Evolutionary conservation across 2,888 invertebrate species (phyloP), one percentile per base, ranked within the genome.

Genomic region (Caenorhabditis zanzibari): DNA sequence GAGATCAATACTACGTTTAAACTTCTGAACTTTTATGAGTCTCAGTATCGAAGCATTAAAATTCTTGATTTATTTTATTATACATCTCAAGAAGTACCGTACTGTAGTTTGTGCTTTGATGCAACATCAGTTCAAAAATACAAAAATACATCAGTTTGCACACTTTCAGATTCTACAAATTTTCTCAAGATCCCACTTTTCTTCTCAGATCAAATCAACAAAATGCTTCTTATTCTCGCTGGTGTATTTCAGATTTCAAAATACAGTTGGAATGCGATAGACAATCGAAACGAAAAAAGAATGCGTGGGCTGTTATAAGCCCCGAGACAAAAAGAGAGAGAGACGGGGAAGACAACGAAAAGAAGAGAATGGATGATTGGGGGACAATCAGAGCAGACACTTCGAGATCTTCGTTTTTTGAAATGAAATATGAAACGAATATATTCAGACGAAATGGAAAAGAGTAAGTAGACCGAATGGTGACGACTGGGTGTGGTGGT

Each of bases 191-290:
- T 19, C 22, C 52, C 44, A 16, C 7, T n/a, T 44, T 49, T n/a
- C 2, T n/a, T 19, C 49, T 32, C 6, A 38, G 12, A 38, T 38
- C 47, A 19, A 54, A 26, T 14, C 69, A 79, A 79, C 79, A 79
- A 72, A 79, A 64, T 35, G 79, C 71, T 79, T 47, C 26, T 79
- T 79, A 79, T 79, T 38, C 10, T 79, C 79, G 71, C 63, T 71
- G 44, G 14, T 47, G 71, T 79, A 71, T 71, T 79, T 79, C 71
- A 26, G 35, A 61, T 19, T 26, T 71, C 14, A 79, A 79, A 71
- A 71, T 69, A 64, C 68, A 14, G 38, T 61, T 79, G 79, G 80
- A 80, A 73, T 73, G 80, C 72, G 66, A 38, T 38, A 63, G 61
- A 71, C 54, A 64, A 64, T 56, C 44, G 44, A 79, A 58, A 72